Evolutionary conservation across 2,113 vertebrate genomes (phyloP).

Genomic region (Thamnophis sirtalis): DNA sequence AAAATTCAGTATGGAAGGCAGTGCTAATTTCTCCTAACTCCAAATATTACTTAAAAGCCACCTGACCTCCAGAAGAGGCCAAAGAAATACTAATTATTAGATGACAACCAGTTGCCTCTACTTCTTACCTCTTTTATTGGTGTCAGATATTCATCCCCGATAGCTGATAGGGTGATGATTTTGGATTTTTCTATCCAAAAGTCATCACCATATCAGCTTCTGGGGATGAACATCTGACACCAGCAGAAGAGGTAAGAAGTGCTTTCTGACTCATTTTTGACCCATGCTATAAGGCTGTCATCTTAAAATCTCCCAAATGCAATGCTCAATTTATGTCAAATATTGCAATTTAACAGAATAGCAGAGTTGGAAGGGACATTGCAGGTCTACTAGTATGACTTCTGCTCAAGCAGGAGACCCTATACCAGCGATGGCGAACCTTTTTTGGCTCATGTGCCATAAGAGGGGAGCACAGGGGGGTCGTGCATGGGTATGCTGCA

Average conservation of each 20-base stretch:
- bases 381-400: too few relatives aligned
- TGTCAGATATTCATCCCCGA: background rate
- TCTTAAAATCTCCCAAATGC: background rate
- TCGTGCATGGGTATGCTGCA: too few relatives aligned
- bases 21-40: background rate
- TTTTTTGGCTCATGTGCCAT: too few relatives aligned
- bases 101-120: background rate
- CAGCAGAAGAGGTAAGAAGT: background rate
- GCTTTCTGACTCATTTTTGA: background rate
- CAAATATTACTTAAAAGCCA: background rate
- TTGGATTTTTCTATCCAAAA: background rate
- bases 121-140: background rate
- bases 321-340: background rate
- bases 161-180: background rate
- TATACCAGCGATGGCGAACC: too few relatives aligned
- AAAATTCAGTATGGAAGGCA: background rate
- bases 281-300: background rate
- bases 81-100: background rate
- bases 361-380: too few relatives aligned
- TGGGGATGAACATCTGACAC: background rate
- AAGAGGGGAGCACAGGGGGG: too few relatives aligned
- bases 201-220: background rate
- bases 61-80: background rate
- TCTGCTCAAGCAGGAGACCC: too few relatives aligned
- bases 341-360: background rate